A percentile compares a stretch with the other conserved stretches of the same genome.
Conservation (phyloP, 2,797 vertebrate genomes). For the Glyptemys insculpta region DNA sequence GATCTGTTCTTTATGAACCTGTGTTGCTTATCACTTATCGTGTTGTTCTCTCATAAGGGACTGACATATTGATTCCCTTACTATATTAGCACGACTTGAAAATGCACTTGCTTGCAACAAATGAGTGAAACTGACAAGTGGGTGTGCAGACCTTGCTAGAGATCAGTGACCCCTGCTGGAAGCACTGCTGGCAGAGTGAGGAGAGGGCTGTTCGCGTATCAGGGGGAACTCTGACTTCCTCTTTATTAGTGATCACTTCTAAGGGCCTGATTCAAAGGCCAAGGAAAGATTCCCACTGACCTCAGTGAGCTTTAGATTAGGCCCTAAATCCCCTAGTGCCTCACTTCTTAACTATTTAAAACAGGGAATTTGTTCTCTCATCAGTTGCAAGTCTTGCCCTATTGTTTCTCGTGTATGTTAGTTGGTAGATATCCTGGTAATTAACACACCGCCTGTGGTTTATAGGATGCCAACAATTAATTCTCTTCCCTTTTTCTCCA, state of each 20-base stretch:
- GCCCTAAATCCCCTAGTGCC: not conserved
- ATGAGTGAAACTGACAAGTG: not conserved
- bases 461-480: not conserved
- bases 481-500: not conserved
- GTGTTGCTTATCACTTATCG: not conserved
- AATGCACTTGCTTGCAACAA: not conserved
- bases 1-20: conserved; percentile 33
- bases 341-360: not conserved
- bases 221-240: fast-evolving
- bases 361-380: not conserved
- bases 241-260: not conserved
- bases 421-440: not conserved
- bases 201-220: too few species aligned
- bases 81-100: not conserved
- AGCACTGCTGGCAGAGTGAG: not conserved
- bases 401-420: not conserved
- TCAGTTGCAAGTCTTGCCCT: not conserved
- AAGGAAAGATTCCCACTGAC: not conserved
- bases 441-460: not conserved
- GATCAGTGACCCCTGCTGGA: not conserved
- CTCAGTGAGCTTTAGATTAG: not conserved
- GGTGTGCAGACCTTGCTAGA: not conserved
- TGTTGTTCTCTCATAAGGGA: conserved; percentile 10
- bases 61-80: not conserved
- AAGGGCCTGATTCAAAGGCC: not conserved